A percentile compares a stretch with the other conserved stretches of the same genome.
These are phyloP conservation scores for Acanthaster planci DNA, from an alignment of 35 echinoderm and acorn worm genomes.

Conservation along the genomic window DNA sequence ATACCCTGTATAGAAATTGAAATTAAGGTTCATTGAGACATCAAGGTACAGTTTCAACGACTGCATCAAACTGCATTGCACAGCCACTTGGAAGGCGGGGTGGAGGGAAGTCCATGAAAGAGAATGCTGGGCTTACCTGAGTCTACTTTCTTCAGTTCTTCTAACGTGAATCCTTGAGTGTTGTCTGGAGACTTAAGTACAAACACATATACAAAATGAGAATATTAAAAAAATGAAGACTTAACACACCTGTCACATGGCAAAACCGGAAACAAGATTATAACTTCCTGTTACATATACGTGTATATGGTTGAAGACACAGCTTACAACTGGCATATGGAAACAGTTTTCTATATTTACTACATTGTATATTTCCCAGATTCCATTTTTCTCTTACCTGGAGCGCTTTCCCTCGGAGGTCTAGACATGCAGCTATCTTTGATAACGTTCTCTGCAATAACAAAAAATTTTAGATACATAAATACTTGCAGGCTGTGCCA, in stretches of 20 bases:
- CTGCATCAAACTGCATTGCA: too few species aligned
- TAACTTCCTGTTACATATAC: too few species aligned
- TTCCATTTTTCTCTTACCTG: conserved; percentile 38
- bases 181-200: conserved; percentile 64
- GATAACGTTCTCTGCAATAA: conserved; percentile 50
- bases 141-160: conserved; percentile 76
- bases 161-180: conserved; percentile 55
- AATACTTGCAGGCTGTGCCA: too few species aligned
- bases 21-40: too few species aligned
- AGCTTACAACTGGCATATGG: background rate
- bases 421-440: conserved; percentile 51
- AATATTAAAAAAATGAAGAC: background rate
- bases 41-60: too few species aligned
- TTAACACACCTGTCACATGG: too few species aligned
- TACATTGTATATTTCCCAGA: background rate
- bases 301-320: background rate
- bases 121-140: conserved; percentile 36
- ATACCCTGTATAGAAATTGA: too few species aligned
- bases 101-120: too few species aligned
- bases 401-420: conserved; percentile 61
- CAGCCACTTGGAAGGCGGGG: too few species aligned
- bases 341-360: background rate
- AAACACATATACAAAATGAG: conserved; percentile 30
- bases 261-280: too few species aligned
- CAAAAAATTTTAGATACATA: conserved; percentile 3